phyloP scores from a whole-genome alignment of 2,113 vertebrate species.

The Phalacrocorax carbo region DNA sequence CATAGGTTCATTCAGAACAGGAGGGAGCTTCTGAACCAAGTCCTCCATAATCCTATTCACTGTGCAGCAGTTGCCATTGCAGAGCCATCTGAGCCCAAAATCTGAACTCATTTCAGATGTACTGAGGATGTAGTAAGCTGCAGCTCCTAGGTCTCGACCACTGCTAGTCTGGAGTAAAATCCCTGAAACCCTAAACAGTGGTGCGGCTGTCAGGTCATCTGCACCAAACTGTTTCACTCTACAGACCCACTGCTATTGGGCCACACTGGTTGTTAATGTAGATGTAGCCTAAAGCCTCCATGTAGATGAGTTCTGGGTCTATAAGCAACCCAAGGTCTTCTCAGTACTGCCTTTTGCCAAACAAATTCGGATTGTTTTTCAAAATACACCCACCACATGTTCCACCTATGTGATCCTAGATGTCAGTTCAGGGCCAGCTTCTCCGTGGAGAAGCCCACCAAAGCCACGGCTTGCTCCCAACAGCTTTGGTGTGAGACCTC shows the following conservation, averaged over 20 bases:
- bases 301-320: background rate
- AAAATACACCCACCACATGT: fast-evolving
- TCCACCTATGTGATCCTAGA: background rate
- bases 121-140: background rate
- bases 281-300: background rate
- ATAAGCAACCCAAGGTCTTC: background rate
- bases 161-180: background rate
- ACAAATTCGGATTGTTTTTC: background rate
- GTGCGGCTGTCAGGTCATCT: background rate
- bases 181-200: background rate
- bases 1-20: background rate
- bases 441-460: background rate
- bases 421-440: background rate
- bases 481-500: background rate
- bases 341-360: background rate
- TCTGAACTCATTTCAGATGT: background rate
- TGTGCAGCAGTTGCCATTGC: background rate
- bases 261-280: background rate
- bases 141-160: background rate
- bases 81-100: background rate
- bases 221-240: background rate
- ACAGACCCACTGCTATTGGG: background rate
- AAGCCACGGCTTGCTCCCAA: background rate
- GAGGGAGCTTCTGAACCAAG: background rate
- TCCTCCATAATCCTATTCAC: background rate